A percentile compares a stretch with the other conserved stretches of the same genome.
These are phyloP conservation scores for Clavelina lepadiformis DNA, from an alignment of 23 tunicate genomes.

Conservation along the genomic window DNA sequence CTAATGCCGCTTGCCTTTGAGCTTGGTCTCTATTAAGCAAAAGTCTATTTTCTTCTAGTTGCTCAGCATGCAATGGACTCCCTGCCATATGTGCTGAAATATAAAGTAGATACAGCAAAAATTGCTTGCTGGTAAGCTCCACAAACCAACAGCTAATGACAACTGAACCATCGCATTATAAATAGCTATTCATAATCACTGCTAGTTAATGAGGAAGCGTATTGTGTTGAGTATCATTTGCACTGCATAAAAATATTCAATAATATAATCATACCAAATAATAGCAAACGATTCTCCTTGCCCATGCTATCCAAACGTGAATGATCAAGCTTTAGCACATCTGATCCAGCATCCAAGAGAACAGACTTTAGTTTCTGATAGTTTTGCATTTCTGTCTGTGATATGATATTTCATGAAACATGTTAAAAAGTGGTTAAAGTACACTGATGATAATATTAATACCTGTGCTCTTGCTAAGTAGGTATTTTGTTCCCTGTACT, in stretches of 20 bases:
- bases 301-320: constrained; percentile 7
- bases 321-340: constrained; percentile 18
- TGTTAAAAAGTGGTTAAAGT: too few relatives aligned
- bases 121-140: not conserved
- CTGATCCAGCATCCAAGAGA: constrained; percentile 4
- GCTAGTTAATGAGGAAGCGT: too few relatives aligned
- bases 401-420: not conserved
- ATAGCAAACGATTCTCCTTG: constrained; percentile 3
- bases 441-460: too few relatives aligned
- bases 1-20: not conserved
- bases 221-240: too few relatives aligned
- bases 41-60: not conserved
- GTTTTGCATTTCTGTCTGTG: not conserved
- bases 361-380: constrained; percentile 13
- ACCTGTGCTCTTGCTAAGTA: too few relatives aligned
- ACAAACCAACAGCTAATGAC: not conserved
- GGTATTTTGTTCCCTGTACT: too few relatives aligned
- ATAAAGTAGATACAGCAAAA: not conserved
- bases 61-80: not conserved
- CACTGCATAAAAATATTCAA: not conserved
- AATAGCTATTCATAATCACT: too few relatives aligned
- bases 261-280: constrained; percentile 7
- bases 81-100: constrained; percentile 23
- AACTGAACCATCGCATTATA: too few relatives aligned
- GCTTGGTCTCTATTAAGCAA: constrained; percentile 3